Conservation (phyloP, 2,113 vertebrate species). For the Catagonus wagneri region DNA sequence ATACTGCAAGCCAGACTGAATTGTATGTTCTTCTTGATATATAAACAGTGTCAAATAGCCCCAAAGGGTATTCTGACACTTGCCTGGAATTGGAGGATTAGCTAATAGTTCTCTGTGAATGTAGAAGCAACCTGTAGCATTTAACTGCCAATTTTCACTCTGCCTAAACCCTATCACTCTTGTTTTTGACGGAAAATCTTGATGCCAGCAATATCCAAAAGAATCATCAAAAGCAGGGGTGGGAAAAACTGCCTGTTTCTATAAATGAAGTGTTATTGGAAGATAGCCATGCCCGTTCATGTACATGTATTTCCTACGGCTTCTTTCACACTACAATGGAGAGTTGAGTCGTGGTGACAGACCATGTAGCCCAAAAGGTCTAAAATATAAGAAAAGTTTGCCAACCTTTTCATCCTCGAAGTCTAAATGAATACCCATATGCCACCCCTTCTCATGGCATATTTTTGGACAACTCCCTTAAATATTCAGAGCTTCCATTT, state of each 20-base stretch:
- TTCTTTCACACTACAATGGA: neutral
- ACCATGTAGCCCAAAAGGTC: neutral
- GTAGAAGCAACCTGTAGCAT: slow-evolving; percentile 6
- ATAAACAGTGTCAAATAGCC: neutral
- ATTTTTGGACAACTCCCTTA: neutral
- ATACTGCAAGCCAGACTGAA: slow-evolving; percentile 3
- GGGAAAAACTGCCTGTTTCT: neutral
- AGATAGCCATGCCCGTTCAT: neutral
- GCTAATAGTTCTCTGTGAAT: slow-evolving; percentile 36
- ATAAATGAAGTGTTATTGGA: slow-evolving; percentile 28
- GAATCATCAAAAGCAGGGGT: neutral
- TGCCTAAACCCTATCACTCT: neutral
- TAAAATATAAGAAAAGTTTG: neutral
- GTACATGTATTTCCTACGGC: neutral
- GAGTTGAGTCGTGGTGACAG: neutral
- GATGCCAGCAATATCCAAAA: neutral
- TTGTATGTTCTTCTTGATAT: slow-evolving; percentile 46
- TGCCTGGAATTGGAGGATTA: slow-evolving; percentile 13
- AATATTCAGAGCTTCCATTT: neutral
- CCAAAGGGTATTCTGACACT: slow-evolving; percentile 22
- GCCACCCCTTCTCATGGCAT: neutral
- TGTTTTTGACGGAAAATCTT: slow-evolving; percentile 43
- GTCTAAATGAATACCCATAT: neutral
- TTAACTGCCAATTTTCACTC: slow-evolving; percentile 16
- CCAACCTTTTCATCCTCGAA: neutral